A percentile compares a stretch with the other conserved stretches of the same genome.
phyloP scores from a whole-genome alignment of 2,888 invertebrate species.

The Mesochorus sp. region DNA sequence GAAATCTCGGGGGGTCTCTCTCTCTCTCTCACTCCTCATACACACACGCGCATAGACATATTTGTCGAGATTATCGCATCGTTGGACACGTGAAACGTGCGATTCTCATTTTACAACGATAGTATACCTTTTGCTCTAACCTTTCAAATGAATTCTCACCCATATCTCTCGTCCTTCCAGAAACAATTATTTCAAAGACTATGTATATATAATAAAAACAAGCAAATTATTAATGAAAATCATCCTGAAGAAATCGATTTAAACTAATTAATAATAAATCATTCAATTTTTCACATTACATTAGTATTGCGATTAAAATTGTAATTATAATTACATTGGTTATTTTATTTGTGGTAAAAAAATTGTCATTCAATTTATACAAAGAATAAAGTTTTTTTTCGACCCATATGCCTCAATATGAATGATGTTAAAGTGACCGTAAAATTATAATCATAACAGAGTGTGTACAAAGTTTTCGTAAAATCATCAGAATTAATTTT shows the following conservation, averaged over 20 bases:
- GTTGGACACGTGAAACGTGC: conserved; percentile 69
- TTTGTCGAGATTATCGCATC: conserved; percentile 69
- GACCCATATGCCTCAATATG: too few species aligned
- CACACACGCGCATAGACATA: conserved; percentile 19
- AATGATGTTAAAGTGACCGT: too few species aligned
- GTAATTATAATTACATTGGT: too few species aligned
- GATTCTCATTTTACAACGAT: conserved; percentile 65
- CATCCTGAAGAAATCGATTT: too few species aligned
- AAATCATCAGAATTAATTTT: too few species aligned
- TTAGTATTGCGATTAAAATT: not conserved
- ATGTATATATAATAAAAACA: not conserved
- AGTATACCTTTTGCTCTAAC: conserved; percentile 27
- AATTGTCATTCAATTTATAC: too few species aligned
- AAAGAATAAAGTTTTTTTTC: too few species aligned
- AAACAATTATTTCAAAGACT: not conserved
- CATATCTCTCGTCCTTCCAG: not conserved
- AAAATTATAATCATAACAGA: too few species aligned
- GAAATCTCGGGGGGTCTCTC: conserved; percentile 56
- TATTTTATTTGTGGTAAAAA: too few species aligned
- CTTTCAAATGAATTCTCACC: not conserved
- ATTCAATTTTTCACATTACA: not conserved
- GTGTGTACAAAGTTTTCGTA: too few species aligned
- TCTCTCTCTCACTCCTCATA: conserved; percentile 25
- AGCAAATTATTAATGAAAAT: too few species aligned
- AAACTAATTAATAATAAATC: too few species aligned